Conservation (phyloP, 2,113 vertebrate genomes). For the Dascyllus trimaculatus region DNA sequence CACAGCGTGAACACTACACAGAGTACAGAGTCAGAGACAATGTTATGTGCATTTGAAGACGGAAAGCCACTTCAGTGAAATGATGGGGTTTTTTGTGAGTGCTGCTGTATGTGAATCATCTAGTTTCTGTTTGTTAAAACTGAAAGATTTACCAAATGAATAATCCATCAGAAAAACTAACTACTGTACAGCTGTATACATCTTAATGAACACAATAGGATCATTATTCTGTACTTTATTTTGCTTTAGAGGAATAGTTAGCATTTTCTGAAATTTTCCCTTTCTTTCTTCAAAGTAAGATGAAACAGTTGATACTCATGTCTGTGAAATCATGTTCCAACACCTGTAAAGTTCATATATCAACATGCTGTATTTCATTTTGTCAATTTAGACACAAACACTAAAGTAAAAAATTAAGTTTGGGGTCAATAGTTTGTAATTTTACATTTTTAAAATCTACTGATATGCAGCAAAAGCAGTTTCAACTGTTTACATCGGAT, state of each 20-base stretch:
- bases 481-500: too few relatives aligned
- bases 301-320: background rate
- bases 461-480: too few relatives aligned
- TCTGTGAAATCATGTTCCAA: background rate
- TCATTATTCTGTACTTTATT: background rate
- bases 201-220: background rate
- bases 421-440: background rate
- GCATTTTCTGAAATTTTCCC: background rate
- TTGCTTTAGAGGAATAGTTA: background rate
- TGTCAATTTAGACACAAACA: background rate
- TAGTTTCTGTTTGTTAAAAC: background rate
- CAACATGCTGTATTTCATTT: background rate
- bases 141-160: conserved; percentile 1
- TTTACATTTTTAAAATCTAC: background rate
- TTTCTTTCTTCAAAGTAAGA: background rate
- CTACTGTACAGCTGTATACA: background rate
- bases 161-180: conserved; percentile 16
- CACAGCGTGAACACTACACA: conserved; percentile 32
- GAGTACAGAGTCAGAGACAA: conserved; percentile 1
- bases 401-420: background rate
- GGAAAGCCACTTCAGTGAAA: background rate
- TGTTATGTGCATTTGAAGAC: background rate
- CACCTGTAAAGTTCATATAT: background rate
- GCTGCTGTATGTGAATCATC: conserved; percentile 9
- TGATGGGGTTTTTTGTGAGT: background rate